phyloP scores from a whole-genome alignment of 2,888 invertebrate species.

The Drosophila setosimentum region DNA sequence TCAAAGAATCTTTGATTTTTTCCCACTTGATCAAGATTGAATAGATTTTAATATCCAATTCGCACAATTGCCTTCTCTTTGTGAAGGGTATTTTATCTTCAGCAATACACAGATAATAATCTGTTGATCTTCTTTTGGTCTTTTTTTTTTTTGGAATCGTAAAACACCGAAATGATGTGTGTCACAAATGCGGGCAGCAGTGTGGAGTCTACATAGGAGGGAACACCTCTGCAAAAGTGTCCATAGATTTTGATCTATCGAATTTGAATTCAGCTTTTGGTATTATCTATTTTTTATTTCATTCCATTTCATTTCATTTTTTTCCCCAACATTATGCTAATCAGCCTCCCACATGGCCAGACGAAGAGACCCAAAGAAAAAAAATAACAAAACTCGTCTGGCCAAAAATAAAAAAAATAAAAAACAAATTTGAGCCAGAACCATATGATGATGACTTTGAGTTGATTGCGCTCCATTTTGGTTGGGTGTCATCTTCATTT shows the following conservation, averaged over 20 bases:
- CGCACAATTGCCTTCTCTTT: neutral
- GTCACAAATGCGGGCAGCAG: constrained; percentile 55
- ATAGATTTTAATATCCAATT: neutral
- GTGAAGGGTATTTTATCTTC: constrained; percentile 7
- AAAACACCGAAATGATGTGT: constrained; percentile 51
- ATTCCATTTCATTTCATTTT: neutral
- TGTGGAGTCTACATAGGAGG: neutral
- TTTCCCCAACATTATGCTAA: constrained; percentile 65
- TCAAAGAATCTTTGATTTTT: neutral
- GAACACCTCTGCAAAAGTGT: constrained; percentile 56
- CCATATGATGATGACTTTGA: constrained; percentile 19
- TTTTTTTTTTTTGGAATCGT: constrained; percentile 30
- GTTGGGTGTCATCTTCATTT: constrained; percentile 48
- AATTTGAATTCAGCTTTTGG: constrained; percentile 15
- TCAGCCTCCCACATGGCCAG: constrained; percentile 80
- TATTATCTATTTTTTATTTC: constrained; percentile 39
- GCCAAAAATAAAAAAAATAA: constrained; percentile 65
- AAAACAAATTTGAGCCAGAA: constrained; percentile 47
- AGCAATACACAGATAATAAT: neutral
- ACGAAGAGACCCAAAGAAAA: constrained; percentile 22
- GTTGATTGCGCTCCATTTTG: constrained; percentile 39
- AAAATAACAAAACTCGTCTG: constrained; percentile 58
- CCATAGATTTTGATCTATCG: constrained; percentile 44
- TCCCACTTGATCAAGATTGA: neutral
- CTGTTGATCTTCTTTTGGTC: neutral